phyloP scores from a whole-genome alignment of 2,113 vertebrate genomes.

The Irena cyanogastra region DNA sequence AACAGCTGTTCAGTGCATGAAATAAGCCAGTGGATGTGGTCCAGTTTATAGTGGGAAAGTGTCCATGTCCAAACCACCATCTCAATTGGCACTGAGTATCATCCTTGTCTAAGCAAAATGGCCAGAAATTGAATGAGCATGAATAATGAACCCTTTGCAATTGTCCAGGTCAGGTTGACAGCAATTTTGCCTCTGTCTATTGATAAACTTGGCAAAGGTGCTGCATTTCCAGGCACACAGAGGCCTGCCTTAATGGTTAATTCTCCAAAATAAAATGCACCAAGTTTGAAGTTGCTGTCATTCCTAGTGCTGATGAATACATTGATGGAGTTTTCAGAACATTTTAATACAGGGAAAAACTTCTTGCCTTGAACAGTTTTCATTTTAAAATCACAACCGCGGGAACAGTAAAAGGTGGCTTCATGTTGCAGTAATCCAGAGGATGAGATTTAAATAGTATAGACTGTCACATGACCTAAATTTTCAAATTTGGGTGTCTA shows the following conservation, averaged over 20 bases:
- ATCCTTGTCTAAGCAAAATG: slow-evolving; percentile 41
- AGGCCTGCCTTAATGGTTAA: slow-evolving; percentile 18
- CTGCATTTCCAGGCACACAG: background rate
- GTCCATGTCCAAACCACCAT: slow-evolving; percentile 47
- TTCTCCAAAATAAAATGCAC: background rate
- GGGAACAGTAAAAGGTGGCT: background rate
- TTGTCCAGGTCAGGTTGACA: slow-evolving; percentile 55
- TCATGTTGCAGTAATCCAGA: background rate
- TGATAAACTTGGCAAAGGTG: slow-evolving; percentile 46
- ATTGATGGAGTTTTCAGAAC: background rate
- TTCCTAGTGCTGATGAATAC: background rate
- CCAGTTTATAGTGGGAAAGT: slow-evolving; percentile 61
- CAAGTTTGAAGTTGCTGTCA: background rate
- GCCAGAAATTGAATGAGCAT: slow-evolving; percentile 49
- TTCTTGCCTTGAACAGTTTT: background rate
- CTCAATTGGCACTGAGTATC: slow-evolving; percentile 17
- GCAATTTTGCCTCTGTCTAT: slow-evolving; percentile 33
- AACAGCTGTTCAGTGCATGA: slow-evolving; percentile 38
- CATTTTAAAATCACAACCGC: background rate
- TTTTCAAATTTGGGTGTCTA: slow-evolving; percentile 38
- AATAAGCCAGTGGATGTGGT: slow-evolving; percentile 46
- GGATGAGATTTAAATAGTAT: slow-evolving; percentile 39
- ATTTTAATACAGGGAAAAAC: background rate
- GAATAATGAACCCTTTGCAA: slow-evolving; percentile 55
- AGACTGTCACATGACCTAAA: slow-evolving; percentile 38